Evolutionary conservation across 1,140 invertebrate species (phyloP).

Genomic region (Mercenaria mercenaria): DNA sequence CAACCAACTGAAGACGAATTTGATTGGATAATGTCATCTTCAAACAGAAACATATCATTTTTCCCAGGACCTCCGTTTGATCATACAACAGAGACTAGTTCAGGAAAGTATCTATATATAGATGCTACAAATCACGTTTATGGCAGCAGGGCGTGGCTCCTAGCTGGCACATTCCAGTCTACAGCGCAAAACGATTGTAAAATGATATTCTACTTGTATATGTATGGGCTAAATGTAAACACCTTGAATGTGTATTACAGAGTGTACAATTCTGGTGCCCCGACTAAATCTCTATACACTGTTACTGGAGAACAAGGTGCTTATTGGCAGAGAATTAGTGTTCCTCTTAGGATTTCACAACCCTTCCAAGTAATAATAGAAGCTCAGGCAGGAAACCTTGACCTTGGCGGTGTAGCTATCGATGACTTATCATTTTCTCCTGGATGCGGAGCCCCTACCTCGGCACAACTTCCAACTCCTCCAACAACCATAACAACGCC

Average conservation of each 20-base stretch:
- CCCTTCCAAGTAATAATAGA: constrained; percentile 82
- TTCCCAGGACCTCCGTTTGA: constrained; percentile 77
- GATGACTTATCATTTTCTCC: constrained; percentile 84
- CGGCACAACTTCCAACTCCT: constrained; percentile 65
- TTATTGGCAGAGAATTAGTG: constrained; percentile 73
- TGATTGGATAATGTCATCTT: constrained; percentile 76
- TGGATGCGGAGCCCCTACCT: constrained; percentile 69
- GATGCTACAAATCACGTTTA: constrained; percentile 86
- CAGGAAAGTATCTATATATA: constrained; percentile 83
- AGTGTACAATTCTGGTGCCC: constrained; percentile 75
- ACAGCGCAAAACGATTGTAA: constrained; percentile 69
- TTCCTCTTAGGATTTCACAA: constrained; percentile 63
- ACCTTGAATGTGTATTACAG: constrained; percentile 78
- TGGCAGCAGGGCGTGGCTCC: constrained; percentile 76
- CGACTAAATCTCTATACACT: constrained; percentile 71
- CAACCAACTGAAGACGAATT: constrained; percentile 77
- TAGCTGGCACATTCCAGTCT: constrained; percentile 70
- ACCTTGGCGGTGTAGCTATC: constrained; percentile 82
- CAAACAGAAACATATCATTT: constrained; percentile 52
- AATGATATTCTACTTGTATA: constrained; percentile 81
- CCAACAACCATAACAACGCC: constrained; percentile 54
- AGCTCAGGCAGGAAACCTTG: constrained; percentile 74
- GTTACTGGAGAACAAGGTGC: constrained; percentile 75
- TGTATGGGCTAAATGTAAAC: constrained; percentile 82
- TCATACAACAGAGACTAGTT: constrained; percentile 75